Conservation (phyloP, 2,797 vertebrate species). For the Borostomias antarcticus region DNA sequence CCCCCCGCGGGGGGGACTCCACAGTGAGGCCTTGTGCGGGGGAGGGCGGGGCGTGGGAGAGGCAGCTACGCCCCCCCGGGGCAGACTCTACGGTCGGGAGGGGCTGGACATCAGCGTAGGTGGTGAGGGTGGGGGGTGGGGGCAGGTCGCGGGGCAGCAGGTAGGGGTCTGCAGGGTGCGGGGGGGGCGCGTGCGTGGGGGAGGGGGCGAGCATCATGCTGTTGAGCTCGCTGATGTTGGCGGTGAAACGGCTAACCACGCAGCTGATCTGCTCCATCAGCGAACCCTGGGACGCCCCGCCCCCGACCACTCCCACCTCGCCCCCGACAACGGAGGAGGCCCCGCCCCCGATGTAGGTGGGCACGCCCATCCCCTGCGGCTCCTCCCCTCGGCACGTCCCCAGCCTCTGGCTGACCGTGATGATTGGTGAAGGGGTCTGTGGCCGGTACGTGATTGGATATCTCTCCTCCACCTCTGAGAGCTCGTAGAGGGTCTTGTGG, state of each 20-base stretch:
- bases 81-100: slow-evolving; percentile 87
- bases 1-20: slow-evolving; percentile 79
- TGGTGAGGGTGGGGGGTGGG: slow-evolving; percentile 85
- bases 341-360: slow-evolving; percentile 60
- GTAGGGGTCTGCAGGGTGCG: slow-evolving; percentile 72
- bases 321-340: slow-evolving; percentile 40
- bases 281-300: slow-evolving; percentile 83
- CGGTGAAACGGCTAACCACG: slow-evolving; percentile 94
- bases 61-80: slow-evolving; percentile 64
- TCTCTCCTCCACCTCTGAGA: slow-evolving; percentile 86
- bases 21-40: slow-evolving; percentile 66
- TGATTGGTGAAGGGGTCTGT: slow-evolving; percentile 91
- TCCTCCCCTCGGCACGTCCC: slow-evolving; percentile 55
- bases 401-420: slow-evolving; percentile 87
- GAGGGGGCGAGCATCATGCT: slow-evolving; percentile 90
- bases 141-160: slow-evolving; percentile 89
- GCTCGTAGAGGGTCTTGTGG: slow-evolving; percentile 89
- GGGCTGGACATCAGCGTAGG: slow-evolving; percentile 91
- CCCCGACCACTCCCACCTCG: slow-evolving; percentile 30
- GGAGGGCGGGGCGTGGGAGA: slow-evolving; percentile 56
- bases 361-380: slow-evolving; percentile 41
- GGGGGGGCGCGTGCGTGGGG: slow-evolving; percentile 66
- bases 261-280: slow-evolving; percentile 98
- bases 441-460: slow-evolving; percentile 82
- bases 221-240: slow-evolving; percentile 95